Evolutionary conservation across 2,888 invertebrate species (phyloP).

Genomic region (Plusia festucae): DNA sequence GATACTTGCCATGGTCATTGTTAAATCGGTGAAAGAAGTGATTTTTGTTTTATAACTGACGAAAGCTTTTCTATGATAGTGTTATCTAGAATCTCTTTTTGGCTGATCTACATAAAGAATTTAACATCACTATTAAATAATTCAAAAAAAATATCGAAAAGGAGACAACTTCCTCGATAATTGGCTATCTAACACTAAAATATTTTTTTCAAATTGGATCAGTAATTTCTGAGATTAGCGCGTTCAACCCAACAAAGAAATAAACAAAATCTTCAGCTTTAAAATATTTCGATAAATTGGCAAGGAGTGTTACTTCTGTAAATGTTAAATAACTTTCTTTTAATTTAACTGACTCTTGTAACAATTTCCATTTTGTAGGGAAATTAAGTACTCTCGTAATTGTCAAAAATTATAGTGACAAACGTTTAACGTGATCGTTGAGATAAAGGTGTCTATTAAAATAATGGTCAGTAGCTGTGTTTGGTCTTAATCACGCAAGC

Average conservation of each 20-base stretch:
- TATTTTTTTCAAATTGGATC: no score
- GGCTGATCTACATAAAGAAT: no score
- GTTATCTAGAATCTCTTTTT: no score
- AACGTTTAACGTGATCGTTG: no score
- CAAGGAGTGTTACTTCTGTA: constrained; percentile 14
- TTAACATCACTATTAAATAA: no score
- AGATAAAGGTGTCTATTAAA: neutral
- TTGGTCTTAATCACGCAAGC: neutral
- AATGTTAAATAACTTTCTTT: constrained; percentile 7
- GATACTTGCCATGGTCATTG: constrained; percentile 17
- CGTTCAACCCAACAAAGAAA: no score
- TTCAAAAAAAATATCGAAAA: no score
- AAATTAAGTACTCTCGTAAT: neutral
- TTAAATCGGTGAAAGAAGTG: constrained; percentile 17
- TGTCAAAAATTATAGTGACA: neutral
- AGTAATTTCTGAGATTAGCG: no score
- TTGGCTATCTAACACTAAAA: no score
- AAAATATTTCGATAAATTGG: no score
- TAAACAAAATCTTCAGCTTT: no score
- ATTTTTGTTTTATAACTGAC: constrained; percentile 8
- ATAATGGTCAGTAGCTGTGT: neutral
- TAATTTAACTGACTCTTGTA: neutral
- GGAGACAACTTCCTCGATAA: no score
- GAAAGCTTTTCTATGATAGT: neutral
- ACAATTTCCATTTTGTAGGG: neutral